A percentile compares a stretch with the other conserved stretches of the same genome.
Conservation (phyloP, 2,113 vertebrate genomes). For the Gorilla gorilla region DNA sequence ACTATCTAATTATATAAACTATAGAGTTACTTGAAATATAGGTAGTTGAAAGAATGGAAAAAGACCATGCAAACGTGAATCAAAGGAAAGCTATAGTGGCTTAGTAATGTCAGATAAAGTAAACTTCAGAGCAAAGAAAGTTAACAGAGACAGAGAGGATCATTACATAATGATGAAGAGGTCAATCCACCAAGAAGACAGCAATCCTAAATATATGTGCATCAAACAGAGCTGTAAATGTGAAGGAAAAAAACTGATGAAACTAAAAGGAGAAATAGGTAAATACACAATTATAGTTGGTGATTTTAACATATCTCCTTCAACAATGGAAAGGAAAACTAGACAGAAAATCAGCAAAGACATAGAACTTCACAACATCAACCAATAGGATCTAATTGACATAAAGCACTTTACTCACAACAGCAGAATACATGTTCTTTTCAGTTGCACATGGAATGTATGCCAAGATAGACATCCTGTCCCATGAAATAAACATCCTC, state of each 20-base stretch:
- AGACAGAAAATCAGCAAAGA: neutral
- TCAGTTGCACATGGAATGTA: neutral
- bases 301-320: neutral
- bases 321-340: neutral
- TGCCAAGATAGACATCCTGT: neutral
- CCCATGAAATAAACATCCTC: neutral
- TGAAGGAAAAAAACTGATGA: neutral
- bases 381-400: neutral
- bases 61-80: neutral
- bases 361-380: neutral
- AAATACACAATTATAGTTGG: neutral
- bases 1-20: neutral
- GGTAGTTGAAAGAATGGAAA: neutral
- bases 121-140: neutral
- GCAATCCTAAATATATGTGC: neutral
- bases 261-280: neutral
- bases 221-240: neutral
- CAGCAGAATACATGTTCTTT: neutral
- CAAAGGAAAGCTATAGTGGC: neutral
- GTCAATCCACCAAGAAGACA: neutral
- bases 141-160: neutral
- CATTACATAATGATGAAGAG: neutral
- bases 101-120: neutral
- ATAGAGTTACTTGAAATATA: neutral
- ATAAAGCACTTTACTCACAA: neutral